Conservation (phyloP, 1,140 invertebrate genomes). For the Pseudoatta argentina region DNA sequence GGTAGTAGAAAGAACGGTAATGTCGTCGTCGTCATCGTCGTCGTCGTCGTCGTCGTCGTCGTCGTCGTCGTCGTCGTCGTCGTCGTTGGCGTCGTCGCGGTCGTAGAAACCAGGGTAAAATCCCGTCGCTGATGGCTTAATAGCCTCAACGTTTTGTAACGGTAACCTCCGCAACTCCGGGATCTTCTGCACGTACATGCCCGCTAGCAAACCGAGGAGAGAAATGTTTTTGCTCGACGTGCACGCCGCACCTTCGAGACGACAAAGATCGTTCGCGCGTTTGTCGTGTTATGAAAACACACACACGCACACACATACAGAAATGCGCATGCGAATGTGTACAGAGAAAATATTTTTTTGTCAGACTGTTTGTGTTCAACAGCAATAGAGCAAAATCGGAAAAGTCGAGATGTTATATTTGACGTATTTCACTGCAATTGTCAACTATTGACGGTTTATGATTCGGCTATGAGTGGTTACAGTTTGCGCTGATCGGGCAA, state of each 20-base stretch:
- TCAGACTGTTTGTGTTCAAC: slow-evolving; percentile 47
- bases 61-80: slow-evolving; percentile 50
- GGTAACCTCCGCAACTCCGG: slow-evolving; percentile 63
- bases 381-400: slow-evolving; percentile 48
- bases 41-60: slow-evolving; percentile 58
- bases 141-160: slow-evolving; percentile 74
- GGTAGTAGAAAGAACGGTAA: slow-evolving; percentile 59
- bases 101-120: slow-evolving; percentile 73
- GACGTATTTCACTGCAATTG: slow-evolving; percentile 41
- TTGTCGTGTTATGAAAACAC: not conserved
- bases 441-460: slow-evolving; percentile 33
- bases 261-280: slow-evolving; percentile 49
- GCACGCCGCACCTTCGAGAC: slow-evolving; percentile 35
- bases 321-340: not conserved
- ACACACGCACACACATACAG: too few species aligned
- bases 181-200: slow-evolving; percentile 64
- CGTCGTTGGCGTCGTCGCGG: slow-evolving; percentile 52
- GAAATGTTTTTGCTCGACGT: slow-evolving; percentile 57
- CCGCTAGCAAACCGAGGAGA: slow-evolving; percentile 27
- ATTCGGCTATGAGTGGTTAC: not conserved
- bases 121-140: slow-evolving; percentile 74
- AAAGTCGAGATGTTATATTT: slow-evolving; percentile 52
- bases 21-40: slow-evolving; percentile 41
- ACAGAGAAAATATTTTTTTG: slow-evolving; percentile 48
- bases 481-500: not conserved